These are phyloP conservation scores for Poeciliopsis gracilis DNA, from an alignment of 2,797 vertebrate genomes.

Conservation along the genomic window DNA sequence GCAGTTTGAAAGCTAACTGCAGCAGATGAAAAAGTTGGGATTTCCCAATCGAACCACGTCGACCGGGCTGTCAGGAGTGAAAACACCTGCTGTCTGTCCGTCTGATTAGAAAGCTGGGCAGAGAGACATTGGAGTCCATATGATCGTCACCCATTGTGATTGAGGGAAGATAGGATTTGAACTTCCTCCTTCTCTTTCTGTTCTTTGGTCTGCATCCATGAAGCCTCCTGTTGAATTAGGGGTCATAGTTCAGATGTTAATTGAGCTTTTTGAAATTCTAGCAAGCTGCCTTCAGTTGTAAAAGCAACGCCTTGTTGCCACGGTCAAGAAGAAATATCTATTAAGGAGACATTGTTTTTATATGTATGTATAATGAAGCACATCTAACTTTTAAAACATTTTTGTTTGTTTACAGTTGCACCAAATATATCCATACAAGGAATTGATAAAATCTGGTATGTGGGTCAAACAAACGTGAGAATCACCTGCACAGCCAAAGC, in stretches of 20 bases:
- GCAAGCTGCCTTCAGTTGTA: neutral
- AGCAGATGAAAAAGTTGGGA: too few species aligned
- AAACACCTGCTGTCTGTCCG: neutral
- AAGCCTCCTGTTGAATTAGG: neutral
- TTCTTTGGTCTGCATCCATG: neutral
- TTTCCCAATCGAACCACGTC: too few species aligned
- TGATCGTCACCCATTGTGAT: neutral
- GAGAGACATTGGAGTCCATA: neutral
- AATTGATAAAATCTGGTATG: conserved; percentile 89
- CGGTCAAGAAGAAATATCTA: neutral
- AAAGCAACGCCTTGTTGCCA: neutral
- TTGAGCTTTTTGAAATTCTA: neutral
- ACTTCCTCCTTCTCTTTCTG: neutral
- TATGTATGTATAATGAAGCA: neutral
- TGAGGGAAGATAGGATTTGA: neutral
- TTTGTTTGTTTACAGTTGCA: conserved; percentile 83
- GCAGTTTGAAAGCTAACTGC: too few species aligned
- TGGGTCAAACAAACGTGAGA: conserved; percentile 90
- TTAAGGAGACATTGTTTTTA: neutral
- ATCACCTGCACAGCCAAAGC: conserved; percentile 92
- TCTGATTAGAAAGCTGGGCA: neutral
- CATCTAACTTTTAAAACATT: neutral
- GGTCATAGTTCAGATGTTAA: neutral
- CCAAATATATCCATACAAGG: conserved; percentile 89
- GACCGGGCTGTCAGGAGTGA: too few species aligned